phyloP scores from a whole-genome alignment of 2,888 invertebrate species.

The Coleophora deauratella region DNA sequence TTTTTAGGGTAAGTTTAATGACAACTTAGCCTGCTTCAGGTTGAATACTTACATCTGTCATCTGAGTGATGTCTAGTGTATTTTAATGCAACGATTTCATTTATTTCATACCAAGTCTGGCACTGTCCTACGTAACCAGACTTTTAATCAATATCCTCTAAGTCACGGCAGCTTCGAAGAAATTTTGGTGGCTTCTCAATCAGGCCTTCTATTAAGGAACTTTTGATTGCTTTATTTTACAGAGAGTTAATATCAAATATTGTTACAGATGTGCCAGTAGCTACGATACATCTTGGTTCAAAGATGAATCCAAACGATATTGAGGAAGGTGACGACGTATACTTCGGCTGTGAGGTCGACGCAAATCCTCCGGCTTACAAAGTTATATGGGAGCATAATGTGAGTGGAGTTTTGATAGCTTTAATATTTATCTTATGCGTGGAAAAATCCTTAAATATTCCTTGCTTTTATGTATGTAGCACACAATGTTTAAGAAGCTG shows the following conservation, averaged over 20 bases:
- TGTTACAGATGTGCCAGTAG: constrained; percentile 53
- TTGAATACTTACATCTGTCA: no score
- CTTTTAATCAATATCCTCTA: no score
- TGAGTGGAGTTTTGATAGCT: constrained; percentile 33
- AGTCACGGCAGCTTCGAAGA: no score
- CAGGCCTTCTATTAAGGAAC: no score
- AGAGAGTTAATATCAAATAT: constrained; percentile 4
- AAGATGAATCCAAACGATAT: constrained; percentile 69
- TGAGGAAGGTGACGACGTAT: constrained; percentile 68
- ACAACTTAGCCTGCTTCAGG: no score
- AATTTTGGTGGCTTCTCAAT: no score
- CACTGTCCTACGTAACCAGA: no score
- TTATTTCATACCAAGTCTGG: no score
- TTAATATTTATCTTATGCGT: background rate
- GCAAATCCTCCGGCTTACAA: constrained; percentile 69
- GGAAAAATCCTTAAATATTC: background rate
- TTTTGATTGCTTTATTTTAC: background rate
- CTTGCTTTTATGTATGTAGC: background rate
- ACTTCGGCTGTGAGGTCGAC: constrained; percentile 63
- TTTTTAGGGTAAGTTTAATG: no score
- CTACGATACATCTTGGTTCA: constrained; percentile 56
- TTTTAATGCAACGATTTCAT: no score
- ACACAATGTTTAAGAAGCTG: no score
- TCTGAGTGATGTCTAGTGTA: no score
- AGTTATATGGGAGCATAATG: constrained; percentile 70